Base-by-base conservation (phyloP, 2,888 invertebrate species). In the Cataglyphis altisquamis region DNA sequence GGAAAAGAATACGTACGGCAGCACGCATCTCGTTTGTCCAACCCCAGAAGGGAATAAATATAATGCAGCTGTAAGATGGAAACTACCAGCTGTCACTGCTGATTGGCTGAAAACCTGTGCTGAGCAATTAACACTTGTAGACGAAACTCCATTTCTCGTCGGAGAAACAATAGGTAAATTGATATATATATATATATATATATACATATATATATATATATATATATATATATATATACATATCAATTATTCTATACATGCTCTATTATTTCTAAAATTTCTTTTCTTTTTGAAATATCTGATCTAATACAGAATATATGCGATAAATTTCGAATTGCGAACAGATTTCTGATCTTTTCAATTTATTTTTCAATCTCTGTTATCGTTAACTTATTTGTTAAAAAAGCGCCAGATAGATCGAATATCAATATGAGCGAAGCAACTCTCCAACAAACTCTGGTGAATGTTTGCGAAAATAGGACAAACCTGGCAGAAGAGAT, bases 21-120 rank as follows among this genome's bases (percentile, higher is more conserved):
- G 97, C 0, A 98, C 99, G 0, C 97, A 99, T 94, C 95, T 99
- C 0, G 95, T 99, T 4, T 98, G 97, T 87, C 96, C 97, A 6
- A 95, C 95, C 0, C 95, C 98, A 0, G 95, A 95, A 29, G 98
- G 98, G 0, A 97, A 97, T 90, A 99, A 98, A 93, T 98, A 97
- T 93, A 95, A 95, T 60, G 98, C 98, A 0, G 98, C 98, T 0
- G 91, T 97, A 0, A 98, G 97, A 94, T 99, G 99, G 99, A 96
- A 96, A 15, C 95, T 98, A 82, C 98, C 98, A 0, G 97, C 97
- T 0, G 97, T 99, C 0, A 96, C 94, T 0, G 97, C 97, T 12
- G 95, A 96, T 12, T 99, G 98, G 98, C 93, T 98, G 70, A 92
- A 97, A 64, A 96, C 96, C 39, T 98, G 98, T 94, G 97, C 96